These are phyloP conservation scores for Hydractinia symbiolongicarpus DNA, from an alignment of 30 jellyfish, hydroid and myxozoan genomes.

Conservation along the genomic window DNA sequence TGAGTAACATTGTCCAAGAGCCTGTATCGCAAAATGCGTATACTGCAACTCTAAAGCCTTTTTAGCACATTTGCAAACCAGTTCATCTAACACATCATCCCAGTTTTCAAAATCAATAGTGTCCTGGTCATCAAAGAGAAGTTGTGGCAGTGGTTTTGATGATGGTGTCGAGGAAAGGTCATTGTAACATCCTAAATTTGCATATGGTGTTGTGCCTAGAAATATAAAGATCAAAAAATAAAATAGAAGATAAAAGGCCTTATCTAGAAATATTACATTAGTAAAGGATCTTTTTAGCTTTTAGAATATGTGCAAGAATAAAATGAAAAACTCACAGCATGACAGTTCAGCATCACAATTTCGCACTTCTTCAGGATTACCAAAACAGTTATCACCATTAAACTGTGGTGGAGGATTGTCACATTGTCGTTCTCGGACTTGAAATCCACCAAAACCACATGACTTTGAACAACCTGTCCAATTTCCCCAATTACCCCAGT, in stretches of 20 bases:
- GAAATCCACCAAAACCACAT: slow-evolving; percentile 73
- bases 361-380: slow-evolving; percentile 35
- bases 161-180: slow-evolving; percentile 59
- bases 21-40: slow-evolving; percentile 73
- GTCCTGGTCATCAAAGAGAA: slow-evolving; percentile 74
- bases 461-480: slow-evolving; percentile 85
- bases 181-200: slow-evolving; percentile 30
- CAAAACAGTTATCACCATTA: slow-evolving; percentile 70
- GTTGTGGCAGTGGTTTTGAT: slow-evolving; percentile 66
- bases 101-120: slow-evolving; percentile 55
- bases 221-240: neutral
- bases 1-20: slow-evolving; percentile 68
- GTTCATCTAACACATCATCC: slow-evolving; percentile 74
- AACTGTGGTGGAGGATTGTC: slow-evolving; percentile 67
- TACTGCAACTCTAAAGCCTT: slow-evolving; percentile 60
- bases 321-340: slow-evolving; percentile 9
- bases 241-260: neutral
- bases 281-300: neutral
- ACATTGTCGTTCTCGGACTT: slow-evolving; percentile 77
- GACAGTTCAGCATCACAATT: slow-evolving; percentile 25
- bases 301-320: neutral
- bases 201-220: slow-evolving; percentile 32
- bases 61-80: slow-evolving; percentile 87
- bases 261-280: neutral
- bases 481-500: slow-evolving; percentile 78